These are phyloP conservation scores for Leptothorax acervorum DNA, from an alignment of 2,888 invertebrate species.

Conservation along the genomic window DNA sequence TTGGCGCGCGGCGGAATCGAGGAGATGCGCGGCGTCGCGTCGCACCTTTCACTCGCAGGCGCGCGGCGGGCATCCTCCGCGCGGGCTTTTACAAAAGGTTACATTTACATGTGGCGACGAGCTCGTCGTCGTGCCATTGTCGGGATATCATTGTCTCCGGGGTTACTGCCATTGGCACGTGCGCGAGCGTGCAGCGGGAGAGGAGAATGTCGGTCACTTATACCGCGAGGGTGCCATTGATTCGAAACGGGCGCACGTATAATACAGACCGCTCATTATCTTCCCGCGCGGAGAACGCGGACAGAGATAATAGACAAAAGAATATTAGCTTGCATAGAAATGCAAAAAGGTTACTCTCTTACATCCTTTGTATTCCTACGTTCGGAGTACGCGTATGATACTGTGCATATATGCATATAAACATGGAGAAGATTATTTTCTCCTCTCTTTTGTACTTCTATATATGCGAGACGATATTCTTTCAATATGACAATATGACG, in stretches of 20 bases:
- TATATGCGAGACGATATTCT: not conserved
- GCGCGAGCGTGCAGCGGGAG: conserved; percentile 56
- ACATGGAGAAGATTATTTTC: not conserved
- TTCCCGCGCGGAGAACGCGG: conserved; percentile 37
- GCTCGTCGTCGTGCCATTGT: conserved; percentile 67
- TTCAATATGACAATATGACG: not conserved
- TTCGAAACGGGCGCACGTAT: conserved; percentile 66
- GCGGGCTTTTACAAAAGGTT: conserved; percentile 74
- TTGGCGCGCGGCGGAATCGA: conserved; percentile 59
- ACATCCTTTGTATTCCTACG: not conserved
- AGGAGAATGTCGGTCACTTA: conserved; percentile 69
- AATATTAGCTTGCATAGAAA: conserved; percentile 30
- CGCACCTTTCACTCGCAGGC: conserved; percentile 70
- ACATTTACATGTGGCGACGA: conserved; percentile 79
- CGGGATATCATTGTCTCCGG: conserved; percentile 75
- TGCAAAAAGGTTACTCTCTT: conserved; percentile 16
- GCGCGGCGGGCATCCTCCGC: conserved; percentile 59
- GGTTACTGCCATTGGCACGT: conserved; percentile 75
- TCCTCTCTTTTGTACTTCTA: not conserved
- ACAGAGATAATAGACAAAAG: conserved; percentile 45
- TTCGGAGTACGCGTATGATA: not conserved
- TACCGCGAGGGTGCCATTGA: conserved; percentile 68
- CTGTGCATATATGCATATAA: not conserved
- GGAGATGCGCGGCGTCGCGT: conserved; percentile 18
- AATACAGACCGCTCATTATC: conserved; percentile 27